Conservation (phyloP, 2,113 vertebrate species). For the Cercopithecus mona region DNA sequence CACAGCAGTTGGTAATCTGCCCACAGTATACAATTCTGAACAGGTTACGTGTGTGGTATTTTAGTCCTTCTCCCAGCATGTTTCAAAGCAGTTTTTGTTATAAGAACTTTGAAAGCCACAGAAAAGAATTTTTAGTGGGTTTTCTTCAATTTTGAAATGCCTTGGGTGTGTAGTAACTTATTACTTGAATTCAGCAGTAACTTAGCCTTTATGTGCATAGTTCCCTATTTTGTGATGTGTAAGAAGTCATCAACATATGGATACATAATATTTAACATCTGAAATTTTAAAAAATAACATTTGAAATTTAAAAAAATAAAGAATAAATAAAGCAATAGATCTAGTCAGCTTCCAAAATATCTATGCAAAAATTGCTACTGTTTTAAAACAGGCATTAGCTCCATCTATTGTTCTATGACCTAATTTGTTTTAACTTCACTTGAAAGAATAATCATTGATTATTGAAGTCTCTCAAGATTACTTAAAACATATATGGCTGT, state of each 20-base stretch:
- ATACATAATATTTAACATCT: neutral
- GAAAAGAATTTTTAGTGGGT: neutral
- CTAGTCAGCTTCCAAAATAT: neutral
- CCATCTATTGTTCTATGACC: neutral
- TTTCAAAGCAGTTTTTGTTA: slow-evolving; percentile 40
- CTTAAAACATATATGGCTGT: neutral
- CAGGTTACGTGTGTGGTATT: neutral
- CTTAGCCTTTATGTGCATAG: neutral
- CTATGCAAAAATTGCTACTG: neutral
- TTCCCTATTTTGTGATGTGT: neutral
- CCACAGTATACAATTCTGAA: neutral
- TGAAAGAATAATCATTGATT: neutral
- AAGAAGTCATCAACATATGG: neutral
- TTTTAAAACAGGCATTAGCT: neutral
- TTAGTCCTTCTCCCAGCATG: slow-evolving; percentile 2
- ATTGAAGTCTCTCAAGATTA: neutral
- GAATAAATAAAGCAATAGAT: neutral
- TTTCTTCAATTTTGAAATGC: slow-evolving; percentile 41
- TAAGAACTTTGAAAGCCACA: slow-evolving; percentile 45
- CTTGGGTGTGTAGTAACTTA: neutral
- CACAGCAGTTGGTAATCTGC: neutral
- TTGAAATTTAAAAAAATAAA: neutral
- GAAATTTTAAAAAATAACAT: neutral
- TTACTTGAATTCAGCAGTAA: neutral
- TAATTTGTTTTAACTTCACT: neutral